These are phyloP conservation scores for Leucophenga maculata DNA, from an alignment of 2,888 invertebrate genomes.

Conservation along the genomic window DNA sequence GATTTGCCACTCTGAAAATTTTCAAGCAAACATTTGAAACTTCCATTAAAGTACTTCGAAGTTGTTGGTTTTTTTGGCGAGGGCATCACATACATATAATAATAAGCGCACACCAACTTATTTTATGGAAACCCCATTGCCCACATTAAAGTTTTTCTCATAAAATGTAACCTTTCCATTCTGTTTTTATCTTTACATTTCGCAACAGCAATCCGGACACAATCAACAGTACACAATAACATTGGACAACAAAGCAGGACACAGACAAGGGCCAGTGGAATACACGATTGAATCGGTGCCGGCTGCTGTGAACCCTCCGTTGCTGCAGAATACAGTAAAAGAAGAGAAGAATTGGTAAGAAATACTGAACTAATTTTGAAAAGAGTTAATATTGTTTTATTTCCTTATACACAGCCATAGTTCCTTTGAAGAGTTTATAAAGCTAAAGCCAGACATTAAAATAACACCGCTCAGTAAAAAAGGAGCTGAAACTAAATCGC, in stretches of 20 bases:
- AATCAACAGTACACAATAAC: constrained; percentile 71
- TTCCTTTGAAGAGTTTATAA: constrained; percentile 69
- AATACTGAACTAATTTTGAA: background rate
- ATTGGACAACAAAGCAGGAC: constrained; percentile 62
- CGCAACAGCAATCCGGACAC: constrained; percentile 27
- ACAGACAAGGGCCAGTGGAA: constrained; percentile 62
- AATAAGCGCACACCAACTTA: no score
- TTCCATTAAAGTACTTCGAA: no score
- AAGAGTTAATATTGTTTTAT: background rate
- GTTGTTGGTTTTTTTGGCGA: no score
- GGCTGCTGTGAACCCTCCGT: no score
- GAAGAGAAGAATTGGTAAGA: constrained; percentile 68
- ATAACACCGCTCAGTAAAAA: constrained; percentile 66
- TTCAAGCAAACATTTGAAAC: no score
- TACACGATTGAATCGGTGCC: constrained; percentile 53
- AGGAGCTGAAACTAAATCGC: constrained; percentile 33
- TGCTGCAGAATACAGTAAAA: constrained; percentile 53
- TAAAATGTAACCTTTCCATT: no score
- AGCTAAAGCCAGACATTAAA: constrained; percentile 70
- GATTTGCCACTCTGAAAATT: no score
- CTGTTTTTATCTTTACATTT: background rate
- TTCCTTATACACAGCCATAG: constrained; percentile 42
- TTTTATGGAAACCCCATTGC: no score
- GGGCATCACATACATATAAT: no score
- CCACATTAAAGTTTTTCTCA: no score